phyloP scores from a whole-genome alignment of 1,140 invertebrate genomes.

The Leptinotarsa texana region DNA sequence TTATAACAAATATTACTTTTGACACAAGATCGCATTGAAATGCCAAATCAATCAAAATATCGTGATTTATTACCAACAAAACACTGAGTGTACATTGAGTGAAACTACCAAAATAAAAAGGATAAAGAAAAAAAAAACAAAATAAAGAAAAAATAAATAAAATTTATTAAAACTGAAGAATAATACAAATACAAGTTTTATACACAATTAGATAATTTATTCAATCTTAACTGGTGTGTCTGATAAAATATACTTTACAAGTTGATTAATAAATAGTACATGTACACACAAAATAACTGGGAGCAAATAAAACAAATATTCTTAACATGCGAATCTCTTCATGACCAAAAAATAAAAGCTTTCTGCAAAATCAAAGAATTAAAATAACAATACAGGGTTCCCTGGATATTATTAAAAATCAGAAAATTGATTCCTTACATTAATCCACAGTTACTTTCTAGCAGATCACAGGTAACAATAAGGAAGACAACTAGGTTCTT shows the following conservation, averaged over 20 bases:
- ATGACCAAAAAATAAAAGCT: too few species aligned
- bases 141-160: constrained; percentile 7
- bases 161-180: constrained; percentile 1
- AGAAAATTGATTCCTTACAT: too few species aligned
- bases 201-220: background rate
- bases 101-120: background rate
- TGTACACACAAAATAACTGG: background rate
- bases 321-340: too few species aligned
- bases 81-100: background rate
- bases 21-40: too few species aligned
- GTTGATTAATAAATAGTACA: background rate
- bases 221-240: background rate
- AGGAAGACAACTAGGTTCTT: too few species aligned
- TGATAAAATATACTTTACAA: constrained; percentile 4
- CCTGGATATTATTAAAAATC: too few species aligned
- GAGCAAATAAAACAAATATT: background rate
- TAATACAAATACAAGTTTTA: background rate
- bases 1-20: too few species aligned
- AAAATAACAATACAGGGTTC: too few species aligned
- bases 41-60: too few species aligned
- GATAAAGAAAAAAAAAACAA: background rate
- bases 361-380: too few species aligned
- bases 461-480: too few species aligned
- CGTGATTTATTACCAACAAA: background rate
- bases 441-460: too few species aligned